Percentiles rank a stretch among this genome's conserved stretches.
phyloP scores from a whole-genome alignment of 2,113 vertebrate genomes.

The Strix uralensis region DNA sequence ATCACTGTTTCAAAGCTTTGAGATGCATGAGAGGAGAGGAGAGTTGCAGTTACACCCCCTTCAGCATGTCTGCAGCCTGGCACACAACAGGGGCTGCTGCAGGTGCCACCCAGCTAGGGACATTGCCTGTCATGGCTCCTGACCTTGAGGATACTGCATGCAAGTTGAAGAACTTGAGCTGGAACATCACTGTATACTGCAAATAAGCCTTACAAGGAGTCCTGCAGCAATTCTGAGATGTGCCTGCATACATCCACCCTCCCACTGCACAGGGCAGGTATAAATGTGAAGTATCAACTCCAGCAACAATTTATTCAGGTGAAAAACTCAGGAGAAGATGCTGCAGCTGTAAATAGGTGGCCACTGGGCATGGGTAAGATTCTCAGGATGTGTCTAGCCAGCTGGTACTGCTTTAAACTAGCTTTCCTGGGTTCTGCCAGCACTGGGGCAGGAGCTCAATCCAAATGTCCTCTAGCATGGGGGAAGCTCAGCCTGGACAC shows the following conservation, averaged over 20 bases:
- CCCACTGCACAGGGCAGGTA: background rate
- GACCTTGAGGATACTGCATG: background rate
- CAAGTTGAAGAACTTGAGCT: background rate
- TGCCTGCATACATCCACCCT: background rate
- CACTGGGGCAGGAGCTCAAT: fast-evolving
- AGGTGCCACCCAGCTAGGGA: background rate
- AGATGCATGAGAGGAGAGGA: background rate
- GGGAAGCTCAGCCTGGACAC: background rate
- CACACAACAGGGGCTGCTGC: background rate
- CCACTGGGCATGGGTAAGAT: background rate
- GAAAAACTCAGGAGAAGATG: background rate
- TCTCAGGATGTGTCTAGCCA: background rate
- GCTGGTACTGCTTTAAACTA: background rate
- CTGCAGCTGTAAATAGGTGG: background rate
- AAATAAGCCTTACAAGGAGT: background rate
- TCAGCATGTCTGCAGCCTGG: background rate
- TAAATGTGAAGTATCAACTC: background rate
- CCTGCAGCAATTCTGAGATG: background rate
- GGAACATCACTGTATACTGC: background rate
- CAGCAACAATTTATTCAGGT: background rate
- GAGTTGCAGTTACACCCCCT: background rate
- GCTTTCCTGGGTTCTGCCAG: background rate
- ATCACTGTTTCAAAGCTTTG: background rate
- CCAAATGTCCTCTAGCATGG: background rate
- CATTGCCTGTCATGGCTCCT: background rate